phyloP scores from a whole-genome alignment of 1,140 invertebrate genomes.

The Drosophila aff. region DNA sequence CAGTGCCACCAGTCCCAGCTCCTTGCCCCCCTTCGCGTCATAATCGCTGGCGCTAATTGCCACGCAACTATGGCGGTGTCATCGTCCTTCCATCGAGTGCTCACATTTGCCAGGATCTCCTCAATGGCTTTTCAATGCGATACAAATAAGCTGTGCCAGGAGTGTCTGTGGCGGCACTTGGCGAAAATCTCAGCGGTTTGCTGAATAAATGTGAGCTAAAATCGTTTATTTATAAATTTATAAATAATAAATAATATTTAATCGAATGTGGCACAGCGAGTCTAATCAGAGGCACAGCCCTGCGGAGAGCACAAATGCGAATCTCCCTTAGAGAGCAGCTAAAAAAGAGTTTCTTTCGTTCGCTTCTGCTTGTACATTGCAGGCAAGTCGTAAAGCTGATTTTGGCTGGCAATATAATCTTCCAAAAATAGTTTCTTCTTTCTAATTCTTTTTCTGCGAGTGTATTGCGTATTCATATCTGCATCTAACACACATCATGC shows the following conservation, averaged over 20 bases:
- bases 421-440: background rate
- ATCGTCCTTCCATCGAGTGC: constrained; percentile 31
- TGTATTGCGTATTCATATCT: constrained; percentile 39
- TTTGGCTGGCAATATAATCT: too few relatives aligned
- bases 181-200: constrained; percentile 5
- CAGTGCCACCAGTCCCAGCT: background rate
- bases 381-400: background rate
- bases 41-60: constrained; percentile 49
- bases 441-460: background rate
- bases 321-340: background rate
- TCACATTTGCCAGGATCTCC: constrained; percentile 34
- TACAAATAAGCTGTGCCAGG: constrained; percentile 8
- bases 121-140: constrained; percentile 47
- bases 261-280: too few relatives aligned
- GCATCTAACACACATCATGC: constrained; percentile 48
- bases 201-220: background rate
- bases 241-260: too few relatives aligned
- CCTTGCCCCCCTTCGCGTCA: constrained; percentile 3
- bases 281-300: background rate
- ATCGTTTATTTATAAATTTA: background rate
- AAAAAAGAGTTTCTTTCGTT: background rate
- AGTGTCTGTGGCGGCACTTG: constrained; percentile 1
- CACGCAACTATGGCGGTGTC: constrained; percentile 30
- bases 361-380: background rate
- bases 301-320: background rate